A percentile compares a stretch with the other conserved stretches of the same genome.
Conservation (phyloP, 2,797 vertebrate genomes). For the Poecilia gillii region DNA sequence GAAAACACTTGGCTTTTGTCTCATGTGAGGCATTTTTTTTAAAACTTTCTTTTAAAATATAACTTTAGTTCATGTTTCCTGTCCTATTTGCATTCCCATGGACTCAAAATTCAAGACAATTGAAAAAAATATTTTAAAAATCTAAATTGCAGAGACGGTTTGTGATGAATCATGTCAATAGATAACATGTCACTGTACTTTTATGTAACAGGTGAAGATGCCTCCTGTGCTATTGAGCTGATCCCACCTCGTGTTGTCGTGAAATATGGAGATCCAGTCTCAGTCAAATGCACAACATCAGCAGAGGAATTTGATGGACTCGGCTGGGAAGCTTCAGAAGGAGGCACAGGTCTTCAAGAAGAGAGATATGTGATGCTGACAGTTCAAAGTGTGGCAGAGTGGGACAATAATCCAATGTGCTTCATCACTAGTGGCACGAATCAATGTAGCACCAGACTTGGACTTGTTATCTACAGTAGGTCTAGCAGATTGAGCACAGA, state of each 20-base stretch:
- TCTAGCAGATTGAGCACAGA: conserved; percentile 4
- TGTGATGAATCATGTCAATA: conserved; percentile 3
- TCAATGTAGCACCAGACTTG: rapidly evolving
- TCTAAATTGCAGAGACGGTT: neutral
- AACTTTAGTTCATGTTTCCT: neutral
- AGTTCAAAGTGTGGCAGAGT: conserved; percentile 13
- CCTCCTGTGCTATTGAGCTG: conserved; percentile 60
- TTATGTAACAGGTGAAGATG: conserved; percentile 40
- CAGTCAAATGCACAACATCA: conserved; percentile 63
- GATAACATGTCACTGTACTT: neutral
- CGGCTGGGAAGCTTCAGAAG: conserved; percentile 58
- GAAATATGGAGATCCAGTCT: conserved; percentile 57
- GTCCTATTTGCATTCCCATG: neutral
- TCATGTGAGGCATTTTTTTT: neutral
- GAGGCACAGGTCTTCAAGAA: rapidly evolving
- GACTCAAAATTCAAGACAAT: neutral
- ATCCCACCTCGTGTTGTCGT: conserved; percentile 60
- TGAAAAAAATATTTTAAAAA: neutral
- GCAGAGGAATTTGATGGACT: rapidly evolving
- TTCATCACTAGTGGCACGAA: rapidly evolving
- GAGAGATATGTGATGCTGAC: conserved; percentile 49
- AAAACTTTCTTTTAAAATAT: neutral
- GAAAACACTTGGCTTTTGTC: neutral
- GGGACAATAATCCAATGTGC: neutral
- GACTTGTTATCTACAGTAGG: conserved; percentile 71